Base-by-base conservation (phyloP, 2,797 vertebrate genomes). In the Labroides dimidiatus region DNA sequence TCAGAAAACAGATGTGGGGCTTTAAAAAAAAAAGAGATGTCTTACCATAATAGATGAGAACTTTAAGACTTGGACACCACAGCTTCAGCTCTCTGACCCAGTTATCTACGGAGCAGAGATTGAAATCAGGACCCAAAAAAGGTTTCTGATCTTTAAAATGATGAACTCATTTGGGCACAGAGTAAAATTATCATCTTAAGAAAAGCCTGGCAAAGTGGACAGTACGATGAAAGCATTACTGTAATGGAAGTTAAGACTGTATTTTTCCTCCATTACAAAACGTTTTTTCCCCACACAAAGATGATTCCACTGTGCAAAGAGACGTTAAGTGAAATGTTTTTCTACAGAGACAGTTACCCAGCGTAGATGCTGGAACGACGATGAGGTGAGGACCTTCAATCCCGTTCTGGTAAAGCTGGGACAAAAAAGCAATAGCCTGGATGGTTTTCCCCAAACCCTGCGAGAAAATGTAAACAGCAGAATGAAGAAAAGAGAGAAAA, bases 361-460 rank as follows among this genome's bases (percentile, higher is more conserved):
- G 82, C 0, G 97, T 99, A 67, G 98, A 99, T n/a, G 97, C 91
- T 1, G 98, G 98, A 72, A 98, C 98, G 71, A 93, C 94, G 75
- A 99, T 96, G 83, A 99, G 92, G 89, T 99, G 96, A 75, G 97
- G 98, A 60, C 96, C 98, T 36, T 64, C 87, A 63, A 94, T 91
- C 65, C 96, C 96, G 51, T 94, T 91, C 89, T 97, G 84, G 64
- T 95, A 95, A 14, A 99, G 94, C 73, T 97, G 93, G 51, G 96
- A 96, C 75, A 99, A 91, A 89, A 99, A 98, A 2, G 97, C 92
- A 86, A 99, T 98, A 41, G 97, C 96, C 93, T 99, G 97, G 87
- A 99, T 97, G 37, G 98, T 99, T 94, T 99, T 99, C 57, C 98
- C 98, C 81, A 99, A 93, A 81, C 98, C 98, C 98, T 99, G 89